A percentile compares a stretch with the other conserved stretches of the same genome.
These are phyloP conservation scores for Drosophila paulistorum DNA, from an alignment of 1,140 invertebrate species.

Conservation along the genomic window DNA sequence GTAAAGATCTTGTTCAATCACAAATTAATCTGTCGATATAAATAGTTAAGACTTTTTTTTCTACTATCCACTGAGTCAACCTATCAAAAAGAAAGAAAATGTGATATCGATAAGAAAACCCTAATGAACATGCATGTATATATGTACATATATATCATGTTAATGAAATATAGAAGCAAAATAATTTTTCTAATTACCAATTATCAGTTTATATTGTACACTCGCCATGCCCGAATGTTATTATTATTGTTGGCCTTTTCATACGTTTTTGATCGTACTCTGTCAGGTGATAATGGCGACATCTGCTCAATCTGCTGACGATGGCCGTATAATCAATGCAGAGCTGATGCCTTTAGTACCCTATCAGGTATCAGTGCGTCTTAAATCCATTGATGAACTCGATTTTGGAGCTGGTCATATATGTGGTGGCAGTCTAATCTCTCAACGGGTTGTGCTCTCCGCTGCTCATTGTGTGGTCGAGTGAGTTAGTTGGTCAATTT, in stretches of 20 bases:
- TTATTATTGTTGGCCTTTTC: background rate
- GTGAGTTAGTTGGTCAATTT: slow-evolving; percentile 23
- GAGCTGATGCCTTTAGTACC: slow-evolving; percentile 25
- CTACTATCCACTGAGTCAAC: background rate
- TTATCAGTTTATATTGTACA: slow-evolving; percentile 10
- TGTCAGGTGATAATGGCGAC: slow-evolving; percentile 9
- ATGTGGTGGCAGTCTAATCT: slow-evolving; percentile 86
- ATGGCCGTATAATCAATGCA: slow-evolving; percentile 34
- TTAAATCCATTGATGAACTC: slow-evolving; percentile 18
- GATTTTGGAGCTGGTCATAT: slow-evolving; percentile 76
- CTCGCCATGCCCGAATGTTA: slow-evolving; percentile 11
- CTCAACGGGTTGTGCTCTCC: slow-evolving; percentile 84
- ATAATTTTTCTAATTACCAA: slow-evolving; percentile 1
- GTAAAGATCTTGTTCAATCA: background rate
- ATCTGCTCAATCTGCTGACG: slow-evolving; percentile 9
- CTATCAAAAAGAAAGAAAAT: background rate
- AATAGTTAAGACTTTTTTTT: background rate
- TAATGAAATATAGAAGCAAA: background rate
- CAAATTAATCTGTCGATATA: too few species aligned
- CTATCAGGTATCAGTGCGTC: slow-evolving; percentile 44
- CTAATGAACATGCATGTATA: background rate
- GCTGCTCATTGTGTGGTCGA: slow-evolving; percentile 86
- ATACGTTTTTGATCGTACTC: background rate
- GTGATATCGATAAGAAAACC: slow-evolving; percentile 12
- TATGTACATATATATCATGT: background rate